phyloP scores from a whole-genome alignment of 2,797 vertebrate genomes.

The Sarcoramphus papa region DNA sequence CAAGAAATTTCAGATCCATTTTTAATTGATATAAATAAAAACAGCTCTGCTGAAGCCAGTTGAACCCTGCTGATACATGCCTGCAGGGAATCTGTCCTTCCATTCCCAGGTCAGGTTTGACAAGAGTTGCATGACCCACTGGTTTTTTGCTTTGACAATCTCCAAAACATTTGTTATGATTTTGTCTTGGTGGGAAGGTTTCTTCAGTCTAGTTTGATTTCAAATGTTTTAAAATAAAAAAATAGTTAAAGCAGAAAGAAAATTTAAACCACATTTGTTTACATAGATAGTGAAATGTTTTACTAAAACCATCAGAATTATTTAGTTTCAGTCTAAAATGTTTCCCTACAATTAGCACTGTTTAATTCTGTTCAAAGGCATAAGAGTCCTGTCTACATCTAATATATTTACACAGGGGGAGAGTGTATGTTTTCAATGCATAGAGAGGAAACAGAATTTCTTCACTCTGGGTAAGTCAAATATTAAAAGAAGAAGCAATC shows the following conservation, averaged over 20 bases:
- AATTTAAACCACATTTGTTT: background rate
- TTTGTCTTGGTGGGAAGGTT: background rate
- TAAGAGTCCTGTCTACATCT: background rate
- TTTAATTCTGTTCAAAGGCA: background rate
- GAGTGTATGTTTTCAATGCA: background rate
- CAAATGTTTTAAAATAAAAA: background rate
- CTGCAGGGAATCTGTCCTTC: background rate
- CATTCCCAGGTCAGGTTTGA: background rate
- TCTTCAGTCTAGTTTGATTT: background rate
- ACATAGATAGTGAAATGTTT: background rate
- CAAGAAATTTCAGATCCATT: background rate
- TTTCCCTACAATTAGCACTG: background rate
- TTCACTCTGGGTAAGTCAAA: background rate
- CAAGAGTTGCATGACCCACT: background rate
- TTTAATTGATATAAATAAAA: slow-evolving; percentile 17
- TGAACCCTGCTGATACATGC: background rate
- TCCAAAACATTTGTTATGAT: background rate
- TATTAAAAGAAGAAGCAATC: background rate
- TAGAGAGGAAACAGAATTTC: background rate
- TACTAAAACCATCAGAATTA: background rate
- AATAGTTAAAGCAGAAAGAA: background rate
- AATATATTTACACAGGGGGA: background rate
- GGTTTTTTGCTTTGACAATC: background rate
- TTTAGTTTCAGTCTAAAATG: background rate
- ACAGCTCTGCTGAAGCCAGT: background rate